Base-by-base conservation (phyloP, 1,140 invertebrate genomes). In the Eupeodes corollae region DNA sequence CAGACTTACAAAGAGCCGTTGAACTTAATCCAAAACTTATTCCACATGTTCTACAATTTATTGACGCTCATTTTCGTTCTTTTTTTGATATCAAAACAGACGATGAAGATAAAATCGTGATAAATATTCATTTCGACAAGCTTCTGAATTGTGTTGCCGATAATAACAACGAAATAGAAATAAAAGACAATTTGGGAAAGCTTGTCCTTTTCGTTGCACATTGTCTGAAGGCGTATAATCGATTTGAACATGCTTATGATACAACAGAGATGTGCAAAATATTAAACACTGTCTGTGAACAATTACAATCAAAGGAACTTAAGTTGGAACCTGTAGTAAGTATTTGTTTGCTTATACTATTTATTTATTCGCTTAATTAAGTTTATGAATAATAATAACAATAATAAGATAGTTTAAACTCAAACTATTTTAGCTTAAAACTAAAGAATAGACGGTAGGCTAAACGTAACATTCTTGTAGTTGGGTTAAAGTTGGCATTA, bases 1-100 rank as follows among this genome's bases (percentile, higher is more conserved):
- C 6, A 64, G 64, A 65, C 53, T 55, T 67, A 9, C 58, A 62
- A 21, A 58, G 61, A 5, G 64, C 63, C n/a, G 60, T 67, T 11
- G 61, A 67, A 35, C 43, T 67, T 1, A 67, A 67, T 58, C 53
- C 60, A 6, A 67, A 67, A 31, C 42, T 67, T 1, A 57, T 59
- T 14, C 61, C 61, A 1, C 64, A 67, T 52, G 52, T 67, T 0
- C 14, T 67, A 2, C 61, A 67, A 46, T 63, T 67, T n/a, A 57
- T 67, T 9, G 63, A 67, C 32, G 63, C 56, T 51, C 61, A 67
- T 49, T 67, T 67, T 46, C 60, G 63, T 2, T 52, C 51, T 9
- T 67, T 61, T 31, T 67, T 67, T 9, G 50, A 56, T 1, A 61
- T 50, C 0, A 46, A 59, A 0, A 1, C 48, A 3, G 45, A 19